Evolutionary conservation across 2,888 invertebrate genomes (phyloP), one percentile per base, ranked within the genome.

Genomic region (Embidobia sp.): DNA sequence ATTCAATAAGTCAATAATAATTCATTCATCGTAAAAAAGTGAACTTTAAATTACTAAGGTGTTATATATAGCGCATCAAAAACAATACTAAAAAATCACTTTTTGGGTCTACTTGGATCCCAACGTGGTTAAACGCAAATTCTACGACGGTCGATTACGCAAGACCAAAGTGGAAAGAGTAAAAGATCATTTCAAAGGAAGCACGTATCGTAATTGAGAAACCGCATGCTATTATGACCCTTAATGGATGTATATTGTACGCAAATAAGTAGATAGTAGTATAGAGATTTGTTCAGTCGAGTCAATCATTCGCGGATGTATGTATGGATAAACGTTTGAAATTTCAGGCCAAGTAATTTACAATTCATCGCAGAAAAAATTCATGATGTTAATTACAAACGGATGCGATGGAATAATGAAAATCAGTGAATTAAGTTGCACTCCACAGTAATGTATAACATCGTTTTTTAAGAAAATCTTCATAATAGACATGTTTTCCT

Each of bases 191-290:
- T 49, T 29, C 33, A 33, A 67, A 63, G 63, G 69, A 81, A 79
- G 66, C 31, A 66, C 48, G 51, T 80, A 79, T 81, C 40, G 79
- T 80, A 82, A 78, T 53, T 48, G 80, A 76, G 79, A 79, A 80
- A 82, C 66, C 69, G 53, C 46, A 40, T 53, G 29, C 46, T 76
- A 76, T 73, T 79, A 51, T 46, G 44, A 77, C 53, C 74, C 49
- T 78, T 74, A 64, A 78, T 79, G 44, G 69, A 51, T 26, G 15
- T 33, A 48, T 13, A 33, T 57, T 33, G 37, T 29, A 37, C 37
- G 26, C 4, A 19, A 13, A 53, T 53, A 53, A 57, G 31, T 40
- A 44, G 57, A 44, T 31, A 27, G n/a, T 26, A 15, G 15, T 53
- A 11, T 4, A 53, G n/a, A 53, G 19, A 37, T 53, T 37, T 33